Base-by-base conservation (phyloP, 2,113 vertebrate species). In the Poeciliopsis turrubarensis region DNA sequence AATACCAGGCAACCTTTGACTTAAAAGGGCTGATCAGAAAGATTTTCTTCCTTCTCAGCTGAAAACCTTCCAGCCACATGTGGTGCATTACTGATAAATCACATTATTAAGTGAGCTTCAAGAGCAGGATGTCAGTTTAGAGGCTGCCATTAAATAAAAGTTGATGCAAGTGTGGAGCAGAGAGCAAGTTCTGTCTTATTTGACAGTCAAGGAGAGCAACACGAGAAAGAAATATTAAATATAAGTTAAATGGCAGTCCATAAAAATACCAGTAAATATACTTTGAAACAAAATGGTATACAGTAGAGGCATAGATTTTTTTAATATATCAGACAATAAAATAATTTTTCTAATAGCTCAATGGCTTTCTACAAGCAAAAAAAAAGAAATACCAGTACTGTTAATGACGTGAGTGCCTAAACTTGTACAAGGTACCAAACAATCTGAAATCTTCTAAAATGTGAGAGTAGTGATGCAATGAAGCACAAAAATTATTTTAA, bases 11-110 rank as follows among this genome's bases (percentile, higher is more conserved):
- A 79, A 72, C 68, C 26, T 68, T 22, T 44, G 27, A 73, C 64
- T 74, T 80, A n/a, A 82, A 86, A 77, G 25, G 64, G 47, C 39
- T 61, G 37, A 82, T 68, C 47, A 80, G 41, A 69, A 84, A 62
- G 26, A 65, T 63, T 68, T 78, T 73, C 41, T 78, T 29, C 47
- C 30, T 63, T 67, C 25, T 25, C 37, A 74, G 61, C 39, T 73
- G 67, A 69, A 65, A 78, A 68, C 73, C 72, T 76, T 3, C 62
- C 30, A 72, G 67, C 41, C 69, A 66, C 39, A 70, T 72, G 67
- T 86, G 74, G 41, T 65, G 51, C 26, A 54, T 70, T 72, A 61
- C 70, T 85, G 83, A 78, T 86, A 78, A 83, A 88, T 84, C 25
- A 8, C 71, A 75, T 75, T 79, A 60, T 66, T 75, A 80, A 77